phyloP scores from a whole-genome alignment of 2,888 invertebrate genomes.

The Agelastica alni region DNA sequence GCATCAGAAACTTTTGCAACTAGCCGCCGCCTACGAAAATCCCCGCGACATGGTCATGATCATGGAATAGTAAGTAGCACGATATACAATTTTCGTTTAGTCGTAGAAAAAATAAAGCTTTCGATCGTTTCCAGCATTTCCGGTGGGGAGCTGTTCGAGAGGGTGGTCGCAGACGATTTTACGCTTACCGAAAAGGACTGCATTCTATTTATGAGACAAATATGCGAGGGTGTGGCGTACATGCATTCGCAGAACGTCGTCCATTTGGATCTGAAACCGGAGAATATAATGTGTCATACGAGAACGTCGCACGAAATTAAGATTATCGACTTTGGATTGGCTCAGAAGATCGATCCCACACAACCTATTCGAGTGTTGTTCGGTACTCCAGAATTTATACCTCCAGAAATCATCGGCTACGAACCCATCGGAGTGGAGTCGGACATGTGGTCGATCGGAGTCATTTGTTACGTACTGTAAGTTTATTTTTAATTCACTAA shows the following conservation, averaged over 20 bases:
- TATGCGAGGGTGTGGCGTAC: constrained; percentile 88
- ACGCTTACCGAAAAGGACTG: constrained; percentile 87
- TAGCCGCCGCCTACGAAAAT: constrained; percentile 80
- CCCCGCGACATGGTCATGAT: constrained; percentile 81
- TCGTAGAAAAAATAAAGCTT: neutral
- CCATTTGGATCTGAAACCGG: constrained; percentile 93
- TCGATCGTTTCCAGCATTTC: constrained; percentile 72
- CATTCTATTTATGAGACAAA: constrained; percentile 85
- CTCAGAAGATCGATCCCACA: constrained; percentile 71
- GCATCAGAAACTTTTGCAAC: constrained; percentile 83
- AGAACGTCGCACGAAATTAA: constrained; percentile 85
- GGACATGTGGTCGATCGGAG: constrained; percentile 96
- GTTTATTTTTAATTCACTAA: constrained; percentile 51
- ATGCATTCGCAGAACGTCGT: constrained; percentile 84
- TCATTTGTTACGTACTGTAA: constrained; percentile 91
- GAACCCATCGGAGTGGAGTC: constrained; percentile 83
- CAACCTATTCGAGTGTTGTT: constrained; percentile 70
- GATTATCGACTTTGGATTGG: constrained; percentile 92
- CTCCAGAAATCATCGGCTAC: constrained; percentile 90
- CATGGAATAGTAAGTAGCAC: constrained; percentile 83
- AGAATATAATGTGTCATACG: constrained; percentile 91
- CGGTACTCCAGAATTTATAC: constrained; percentile 92
- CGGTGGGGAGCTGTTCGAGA: constrained; percentile 92
- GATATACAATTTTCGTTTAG: neutral
- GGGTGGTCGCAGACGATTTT: constrained; percentile 91